phyloP scores from a whole-genome alignment of 2,797 vertebrate genomes.

The Amphiprion clarkii region DNA sequence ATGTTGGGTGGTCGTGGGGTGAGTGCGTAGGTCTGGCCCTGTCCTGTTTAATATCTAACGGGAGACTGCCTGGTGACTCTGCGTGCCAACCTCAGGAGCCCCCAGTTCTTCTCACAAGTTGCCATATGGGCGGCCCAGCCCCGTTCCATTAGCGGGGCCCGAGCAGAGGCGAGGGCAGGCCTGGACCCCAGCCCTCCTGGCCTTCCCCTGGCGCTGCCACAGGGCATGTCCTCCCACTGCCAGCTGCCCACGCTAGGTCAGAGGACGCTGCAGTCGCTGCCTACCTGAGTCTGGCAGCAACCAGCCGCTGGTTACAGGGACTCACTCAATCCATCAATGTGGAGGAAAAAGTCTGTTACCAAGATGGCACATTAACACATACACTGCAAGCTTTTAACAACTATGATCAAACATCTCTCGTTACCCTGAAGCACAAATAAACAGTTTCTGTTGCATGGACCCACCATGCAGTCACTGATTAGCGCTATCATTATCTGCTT shows the following conservation, averaged over 20 bases:
- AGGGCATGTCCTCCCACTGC: conserved; percentile 86
- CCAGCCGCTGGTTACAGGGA: conserved; percentile 43
- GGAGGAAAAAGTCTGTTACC: conserved; percentile 20
- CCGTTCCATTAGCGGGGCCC: conserved; percentile 95
- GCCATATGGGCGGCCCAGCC: conserved; percentile 95
- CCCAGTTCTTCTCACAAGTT: conserved; percentile 78
- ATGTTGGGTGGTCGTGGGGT: conserved; percentile 59
- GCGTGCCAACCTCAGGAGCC: conserved; percentile 81
- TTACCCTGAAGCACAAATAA: neutral
- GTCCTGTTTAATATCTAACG: conserved; percentile 85
- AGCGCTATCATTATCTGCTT: neutral
- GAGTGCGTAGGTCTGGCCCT: conserved; percentile 74
- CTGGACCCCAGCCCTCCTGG: conserved; percentile 78
- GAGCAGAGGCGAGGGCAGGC: conserved; percentile 72
- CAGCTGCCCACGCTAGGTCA: conserved; percentile 85
- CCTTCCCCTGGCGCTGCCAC: conserved; percentile 86
- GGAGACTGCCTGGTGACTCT: conserved; percentile 78
- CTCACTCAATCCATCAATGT: conserved; percentile 28
- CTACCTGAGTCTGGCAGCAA: conserved; percentile 69
- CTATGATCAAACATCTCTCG: neutral
- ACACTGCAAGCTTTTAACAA: neutral
- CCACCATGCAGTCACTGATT: conserved; percentile 2
- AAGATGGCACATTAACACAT: neutral
- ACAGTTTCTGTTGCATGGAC: neutral
- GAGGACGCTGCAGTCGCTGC: conserved; percentile 62